Evolutionary conservation across 2,113 vertebrate species (phyloP).

Genomic region (Perca flavescens): DNA sequence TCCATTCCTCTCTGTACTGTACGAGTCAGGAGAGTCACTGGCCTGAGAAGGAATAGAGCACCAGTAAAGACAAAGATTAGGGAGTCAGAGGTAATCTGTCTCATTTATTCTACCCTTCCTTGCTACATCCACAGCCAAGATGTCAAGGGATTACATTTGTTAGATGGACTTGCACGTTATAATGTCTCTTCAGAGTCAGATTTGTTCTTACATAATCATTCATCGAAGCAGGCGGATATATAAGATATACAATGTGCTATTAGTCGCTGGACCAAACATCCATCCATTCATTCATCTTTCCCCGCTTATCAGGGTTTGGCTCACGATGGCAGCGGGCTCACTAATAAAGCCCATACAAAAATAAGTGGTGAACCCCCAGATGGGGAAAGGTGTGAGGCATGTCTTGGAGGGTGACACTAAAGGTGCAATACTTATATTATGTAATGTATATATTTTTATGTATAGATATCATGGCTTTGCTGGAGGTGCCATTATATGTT

Average conservation of each 20-base stretch:
- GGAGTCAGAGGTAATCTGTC: constrained; percentile 24
- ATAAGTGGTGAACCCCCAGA: too few species aligned
- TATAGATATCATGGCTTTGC: too few species aligned
- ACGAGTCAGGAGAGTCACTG: constrained; percentile 35
- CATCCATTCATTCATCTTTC: background rate
- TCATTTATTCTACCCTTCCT: constrained; percentile 32
- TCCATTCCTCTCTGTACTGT: constrained; percentile 8
- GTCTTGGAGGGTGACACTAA: too few species aligned
- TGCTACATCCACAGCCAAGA: constrained; percentile 15
- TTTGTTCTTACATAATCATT: constrained; percentile 10
- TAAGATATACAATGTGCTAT: background rate
- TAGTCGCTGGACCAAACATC: background rate
- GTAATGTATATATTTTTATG: too few species aligned
- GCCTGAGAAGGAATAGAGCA: constrained; percentile 10
- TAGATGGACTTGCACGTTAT: constrained; percentile 3
- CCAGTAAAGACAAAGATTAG: constrained; percentile 3
- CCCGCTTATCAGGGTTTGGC: background rate
- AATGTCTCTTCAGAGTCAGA: constrained; percentile 14
- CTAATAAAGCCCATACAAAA: too few species aligned
- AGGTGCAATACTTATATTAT: too few species aligned
- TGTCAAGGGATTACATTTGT: constrained; percentile 4
- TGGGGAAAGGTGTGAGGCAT: too few species aligned
- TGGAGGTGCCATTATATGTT: too few species aligned
- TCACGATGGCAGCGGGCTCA: background rate
- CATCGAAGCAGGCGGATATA: constrained; percentile 11